These are phyloP conservation scores for Tenthredo mesomela DNA, from an alignment of 2,888 invertebrate species.

Conservation along the genomic window DNA sequence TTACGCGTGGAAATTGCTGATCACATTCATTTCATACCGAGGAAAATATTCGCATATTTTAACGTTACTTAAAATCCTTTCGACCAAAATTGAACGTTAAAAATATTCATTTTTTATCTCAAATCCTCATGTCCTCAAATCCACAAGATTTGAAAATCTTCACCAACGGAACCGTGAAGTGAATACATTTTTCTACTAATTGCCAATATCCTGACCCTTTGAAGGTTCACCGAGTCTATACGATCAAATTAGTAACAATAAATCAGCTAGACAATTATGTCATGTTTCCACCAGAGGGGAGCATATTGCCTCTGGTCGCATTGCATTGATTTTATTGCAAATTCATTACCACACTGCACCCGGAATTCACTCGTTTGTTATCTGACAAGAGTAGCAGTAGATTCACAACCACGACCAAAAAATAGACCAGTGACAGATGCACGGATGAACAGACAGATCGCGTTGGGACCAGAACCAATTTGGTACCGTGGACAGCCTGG, in stretches of 20 bases:
- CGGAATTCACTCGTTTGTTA: neutral
- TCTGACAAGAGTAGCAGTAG: conserved; percentile 11
- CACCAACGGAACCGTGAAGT: neutral
- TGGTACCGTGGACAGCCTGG: conserved; percentile 36
- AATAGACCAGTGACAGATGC: conserved; percentile 40
- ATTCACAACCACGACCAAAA: conserved; percentile 9
- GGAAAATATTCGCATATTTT: neutral
- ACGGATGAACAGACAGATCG: neutral
- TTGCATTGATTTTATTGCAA: neutral
- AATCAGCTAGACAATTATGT: neutral
- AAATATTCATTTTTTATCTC: neutral
- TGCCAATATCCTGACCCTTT: neutral
- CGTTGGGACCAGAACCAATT: conserved; percentile 39
- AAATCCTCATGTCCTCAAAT: neutral
- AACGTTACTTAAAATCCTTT: neutral
- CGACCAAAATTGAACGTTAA: neutral
- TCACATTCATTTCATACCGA: neutral
- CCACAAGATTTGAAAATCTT: neutral
- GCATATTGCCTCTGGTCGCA: neutral
- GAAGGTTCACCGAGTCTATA: neutral
- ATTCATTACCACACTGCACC: neutral
- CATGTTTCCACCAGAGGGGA: neutral
- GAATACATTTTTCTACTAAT: neutral
- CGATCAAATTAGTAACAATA: neutral
- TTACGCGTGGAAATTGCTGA: neutral